phyloP scores from a whole-genome alignment of 2,888 invertebrate genomes.

The Philereme transversata region DNA sequence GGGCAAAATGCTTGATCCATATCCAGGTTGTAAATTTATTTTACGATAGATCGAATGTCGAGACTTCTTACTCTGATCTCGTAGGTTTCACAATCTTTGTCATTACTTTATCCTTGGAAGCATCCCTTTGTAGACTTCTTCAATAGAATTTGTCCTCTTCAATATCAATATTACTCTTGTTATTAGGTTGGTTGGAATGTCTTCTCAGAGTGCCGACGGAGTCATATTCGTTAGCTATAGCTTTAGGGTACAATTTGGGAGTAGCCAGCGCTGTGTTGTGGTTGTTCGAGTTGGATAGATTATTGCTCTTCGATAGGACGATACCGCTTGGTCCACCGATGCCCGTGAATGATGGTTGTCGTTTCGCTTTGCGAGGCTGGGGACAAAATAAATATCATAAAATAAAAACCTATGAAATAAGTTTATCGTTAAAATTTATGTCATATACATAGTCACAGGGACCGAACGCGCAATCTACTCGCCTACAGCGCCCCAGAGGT shows the following conservation, averaged over 20 bases:
- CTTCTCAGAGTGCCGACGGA: constrained; percentile 88
- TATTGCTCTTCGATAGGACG: constrained; percentile 82
- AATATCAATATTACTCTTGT: constrained; percentile 84
- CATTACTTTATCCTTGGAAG: no score
- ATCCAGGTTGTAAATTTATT: no score
- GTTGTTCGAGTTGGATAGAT: constrained; percentile 85
- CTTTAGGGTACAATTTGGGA: constrained; percentile 88
- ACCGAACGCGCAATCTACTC: no score
- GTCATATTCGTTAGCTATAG: constrained; percentile 90
- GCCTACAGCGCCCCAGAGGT: no score
- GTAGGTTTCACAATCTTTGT: no score
- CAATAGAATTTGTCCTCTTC: constrained; percentile 88
- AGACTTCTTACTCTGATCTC: no score
- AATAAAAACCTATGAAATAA: background rate
- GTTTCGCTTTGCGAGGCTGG: constrained; percentile 83
- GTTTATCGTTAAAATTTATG: no score
- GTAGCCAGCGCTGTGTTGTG: constrained; percentile 84
- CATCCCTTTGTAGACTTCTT: constrained; percentile 36
- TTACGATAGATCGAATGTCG: no score
- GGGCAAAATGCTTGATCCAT: no score
- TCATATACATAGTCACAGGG: no score
- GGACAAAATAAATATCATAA: constrained; percentile 18
- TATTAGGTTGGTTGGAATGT: constrained; percentile 89
- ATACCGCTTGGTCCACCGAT: constrained; percentile 79
- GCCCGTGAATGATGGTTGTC: constrained; percentile 89